phyloP scores from a whole-genome alignment of 1,140 invertebrate species.

The Elymnias hypermnestra region DNA sequence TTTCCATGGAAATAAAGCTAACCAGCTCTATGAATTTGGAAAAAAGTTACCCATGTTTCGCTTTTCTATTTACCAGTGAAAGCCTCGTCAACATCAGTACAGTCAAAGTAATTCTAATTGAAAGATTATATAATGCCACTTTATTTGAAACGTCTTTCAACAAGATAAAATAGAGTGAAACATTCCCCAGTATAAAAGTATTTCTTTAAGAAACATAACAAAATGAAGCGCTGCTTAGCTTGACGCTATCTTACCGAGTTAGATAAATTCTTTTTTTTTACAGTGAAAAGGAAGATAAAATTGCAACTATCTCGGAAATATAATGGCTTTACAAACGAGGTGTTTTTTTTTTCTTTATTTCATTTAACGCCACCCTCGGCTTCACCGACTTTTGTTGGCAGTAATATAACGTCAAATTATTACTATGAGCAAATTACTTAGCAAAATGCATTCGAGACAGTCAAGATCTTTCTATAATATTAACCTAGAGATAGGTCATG shows the following conservation, averaged over 20 bases:
- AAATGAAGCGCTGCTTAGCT: slow-evolving; percentile 2
- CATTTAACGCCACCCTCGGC: no score
- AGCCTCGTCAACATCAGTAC: neutral
- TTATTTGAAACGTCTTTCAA: neutral
- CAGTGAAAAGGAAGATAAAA: neutral
- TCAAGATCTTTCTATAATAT: no score
- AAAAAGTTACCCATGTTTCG: no score
- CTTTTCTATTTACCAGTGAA: no score
- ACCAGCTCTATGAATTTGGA: no score
- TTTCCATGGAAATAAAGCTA: no score
- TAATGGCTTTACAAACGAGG: slow-evolving; percentile 12
- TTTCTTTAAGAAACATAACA: slow-evolving; percentile 7
- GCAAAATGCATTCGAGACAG: no score
- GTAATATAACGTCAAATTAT: no score
- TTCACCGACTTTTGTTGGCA: no score
- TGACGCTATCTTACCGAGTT: neutral
- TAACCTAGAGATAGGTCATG: no score
- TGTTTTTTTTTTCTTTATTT: slow-evolving; percentile 5
- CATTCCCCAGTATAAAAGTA: slow-evolving; percentile 2
- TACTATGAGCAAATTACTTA: no score
- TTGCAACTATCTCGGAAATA: slow-evolving; percentile 4
- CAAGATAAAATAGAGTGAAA: slow-evolving; percentile 1
- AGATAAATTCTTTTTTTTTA: neutral
- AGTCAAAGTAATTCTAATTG: no score
- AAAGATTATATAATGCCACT: slow-evolving; percentile 5